These are phyloP conservation scores for Chloroceryle inda DNA, from an alignment of 2,797 vertebrate species.

Conservation along the genomic window DNA sequence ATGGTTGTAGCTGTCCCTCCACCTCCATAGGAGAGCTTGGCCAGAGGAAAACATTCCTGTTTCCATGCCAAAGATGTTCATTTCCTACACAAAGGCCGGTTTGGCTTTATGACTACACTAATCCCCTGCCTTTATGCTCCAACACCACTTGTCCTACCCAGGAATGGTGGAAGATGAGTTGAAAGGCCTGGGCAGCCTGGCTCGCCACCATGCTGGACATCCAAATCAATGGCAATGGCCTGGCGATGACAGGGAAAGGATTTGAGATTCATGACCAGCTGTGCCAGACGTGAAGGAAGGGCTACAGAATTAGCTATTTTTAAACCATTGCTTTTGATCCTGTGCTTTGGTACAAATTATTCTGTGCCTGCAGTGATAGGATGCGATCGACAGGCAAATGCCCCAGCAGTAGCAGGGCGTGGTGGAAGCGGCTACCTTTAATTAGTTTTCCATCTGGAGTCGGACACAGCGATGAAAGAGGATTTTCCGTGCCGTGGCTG, in stretches of 20 bases:
- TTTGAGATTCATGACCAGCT: background rate
- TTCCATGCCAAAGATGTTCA: background rate
- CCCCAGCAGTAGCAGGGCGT: background rate
- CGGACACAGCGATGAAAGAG: background rate
- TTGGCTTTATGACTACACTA: background rate
- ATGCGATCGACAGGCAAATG: background rate
- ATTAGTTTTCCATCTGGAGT: constrained; percentile 42
- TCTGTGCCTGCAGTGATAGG: background rate
- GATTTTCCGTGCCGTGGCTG: background rate
- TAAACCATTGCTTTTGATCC: background rate
- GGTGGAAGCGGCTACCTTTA: background rate
- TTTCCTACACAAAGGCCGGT: background rate
- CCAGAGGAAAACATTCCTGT: fast-evolving
- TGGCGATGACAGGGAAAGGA: fast-evolving
- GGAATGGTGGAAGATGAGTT: background rate
- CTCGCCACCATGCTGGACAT: background rate
- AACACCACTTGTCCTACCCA: background rate
- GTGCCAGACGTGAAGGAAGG: fast-evolving
- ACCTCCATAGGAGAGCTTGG: background rate
- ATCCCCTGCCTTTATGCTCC: background rate
- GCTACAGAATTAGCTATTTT: background rate
- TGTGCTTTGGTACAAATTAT: background rate
- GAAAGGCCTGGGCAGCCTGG: background rate
- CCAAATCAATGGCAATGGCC: background rate
- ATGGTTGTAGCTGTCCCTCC: background rate